These are phyloP conservation scores for Psophia crepitans DNA, from an alignment of 2,113 vertebrate species.

Conservation along the genomic window DNA sequence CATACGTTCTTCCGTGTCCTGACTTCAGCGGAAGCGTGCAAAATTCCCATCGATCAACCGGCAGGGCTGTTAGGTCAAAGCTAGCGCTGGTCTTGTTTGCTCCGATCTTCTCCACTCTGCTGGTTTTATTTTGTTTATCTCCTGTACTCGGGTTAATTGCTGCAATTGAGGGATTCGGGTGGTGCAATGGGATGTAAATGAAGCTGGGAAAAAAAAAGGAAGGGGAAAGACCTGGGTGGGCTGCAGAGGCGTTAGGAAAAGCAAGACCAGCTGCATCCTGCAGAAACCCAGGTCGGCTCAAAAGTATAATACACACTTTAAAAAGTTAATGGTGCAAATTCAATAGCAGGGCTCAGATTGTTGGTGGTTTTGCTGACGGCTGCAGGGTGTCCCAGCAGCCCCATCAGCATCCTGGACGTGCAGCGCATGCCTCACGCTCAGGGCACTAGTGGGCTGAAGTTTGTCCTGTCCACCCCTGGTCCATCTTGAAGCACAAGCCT, in stretches of 20 bases:
- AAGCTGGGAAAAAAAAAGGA: background rate
- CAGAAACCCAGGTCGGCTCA: slow-evolving; percentile 18
- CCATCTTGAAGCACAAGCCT: background rate
- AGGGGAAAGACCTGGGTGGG: slow-evolving; percentile 40
- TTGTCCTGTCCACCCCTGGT: background rate
- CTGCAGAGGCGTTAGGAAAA: slow-evolving; percentile 35
- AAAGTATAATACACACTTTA: background rate
- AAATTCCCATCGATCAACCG: background rate
- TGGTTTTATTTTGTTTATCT: slow-evolving; percentile 25
- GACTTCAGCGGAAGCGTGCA: background rate
- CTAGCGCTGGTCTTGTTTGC: background rate
- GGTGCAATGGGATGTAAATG: slow-evolving; percentile 14
- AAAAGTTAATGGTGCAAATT: background rate
- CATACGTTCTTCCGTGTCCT: background rate
- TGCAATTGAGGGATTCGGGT: background rate
- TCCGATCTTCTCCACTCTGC: background rate
- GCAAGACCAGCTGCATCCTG: slow-evolving; percentile 53
- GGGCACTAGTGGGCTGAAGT: background rate
- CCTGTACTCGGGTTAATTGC: slow-evolving; percentile 51
- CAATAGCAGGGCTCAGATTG: background rate
- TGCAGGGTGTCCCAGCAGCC: background rate
- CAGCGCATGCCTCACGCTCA: rapidly evolving
- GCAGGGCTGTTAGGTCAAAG: background rate
- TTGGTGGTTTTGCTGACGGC: background rate
- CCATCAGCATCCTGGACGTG: background rate